phyloP scores from a whole-genome alignment of 1,140 invertebrate genomes.

The Caerostris extrusa region DNA sequence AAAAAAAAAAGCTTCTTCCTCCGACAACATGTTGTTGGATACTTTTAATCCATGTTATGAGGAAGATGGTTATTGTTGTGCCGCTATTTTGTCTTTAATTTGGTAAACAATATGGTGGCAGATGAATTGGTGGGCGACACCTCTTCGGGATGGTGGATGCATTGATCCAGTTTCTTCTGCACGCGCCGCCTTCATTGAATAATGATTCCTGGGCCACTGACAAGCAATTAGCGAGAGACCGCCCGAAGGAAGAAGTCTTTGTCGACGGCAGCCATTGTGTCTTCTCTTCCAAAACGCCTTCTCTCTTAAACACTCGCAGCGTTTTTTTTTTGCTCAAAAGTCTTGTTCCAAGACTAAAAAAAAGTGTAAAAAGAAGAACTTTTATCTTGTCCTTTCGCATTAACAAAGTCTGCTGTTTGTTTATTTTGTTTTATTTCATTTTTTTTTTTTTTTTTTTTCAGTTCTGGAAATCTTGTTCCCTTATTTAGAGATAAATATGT shows the following conservation, averaged over 20 bases:
- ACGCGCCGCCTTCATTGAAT: neutral
- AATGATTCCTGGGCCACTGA: neutral
- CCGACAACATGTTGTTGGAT: too few species aligned
- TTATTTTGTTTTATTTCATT: neutral
- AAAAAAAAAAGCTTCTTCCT: neutral
- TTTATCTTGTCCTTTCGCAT: slow-evolving; percentile 7
- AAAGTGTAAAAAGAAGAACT: neutral
- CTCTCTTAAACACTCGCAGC: neutral
- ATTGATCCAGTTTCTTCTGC: neutral
- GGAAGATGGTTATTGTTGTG: neutral
- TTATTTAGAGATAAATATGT: slow-evolving; percentile 21
- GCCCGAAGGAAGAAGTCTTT: neutral
- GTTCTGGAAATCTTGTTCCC: neutral
- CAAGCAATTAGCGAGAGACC: slow-evolving; percentile 12
- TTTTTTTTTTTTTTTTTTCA: neutral
- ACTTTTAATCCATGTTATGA: neutral
- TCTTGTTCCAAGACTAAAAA: neutral
- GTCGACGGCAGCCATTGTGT: neutral
- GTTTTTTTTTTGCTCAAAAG: neutral
- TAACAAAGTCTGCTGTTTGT: neutral
- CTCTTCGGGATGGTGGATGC: too few species aligned
- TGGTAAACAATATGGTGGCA: neutral
- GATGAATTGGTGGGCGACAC: neutral
- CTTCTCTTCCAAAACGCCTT: neutral
- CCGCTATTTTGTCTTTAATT: neutral